Percentiles rank a stretch among this genome's conserved stretches.
Conservation (phyloP, 2,888 invertebrate species). For the Perizoma affinitatum region DNA sequence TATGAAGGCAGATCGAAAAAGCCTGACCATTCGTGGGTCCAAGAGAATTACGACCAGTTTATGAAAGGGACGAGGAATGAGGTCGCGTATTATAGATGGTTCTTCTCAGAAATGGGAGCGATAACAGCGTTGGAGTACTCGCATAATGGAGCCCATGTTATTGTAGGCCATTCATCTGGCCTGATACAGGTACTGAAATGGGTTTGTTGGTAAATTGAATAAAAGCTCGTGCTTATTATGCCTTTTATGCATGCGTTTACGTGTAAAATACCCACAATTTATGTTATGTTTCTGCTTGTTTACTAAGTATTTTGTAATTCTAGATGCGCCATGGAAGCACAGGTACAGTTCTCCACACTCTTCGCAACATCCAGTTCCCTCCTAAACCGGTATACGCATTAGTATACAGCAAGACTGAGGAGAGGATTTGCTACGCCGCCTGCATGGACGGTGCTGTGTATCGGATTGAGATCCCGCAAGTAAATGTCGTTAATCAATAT, state of each 20-base stretch:
- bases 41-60: conserved; percentile 56
- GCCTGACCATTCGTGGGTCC: conserved; percentile 53
- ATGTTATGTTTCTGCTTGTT: too few species aligned
- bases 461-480: conserved; percentile 71
- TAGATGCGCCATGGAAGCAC: conserved; percentile 76
- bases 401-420: conserved; percentile 65
- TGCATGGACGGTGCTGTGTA: conserved; percentile 72
- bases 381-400: conserved; percentile 70
- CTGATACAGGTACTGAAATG: conserved; percentile 70
- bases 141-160: conserved; percentile 67
- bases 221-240: conserved; percentile 8
- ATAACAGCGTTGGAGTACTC: conserved; percentile 70
- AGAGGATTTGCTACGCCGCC: conserved; percentile 71
- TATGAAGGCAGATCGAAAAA: conserved; percentile 43
- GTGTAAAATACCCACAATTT: not conserved
- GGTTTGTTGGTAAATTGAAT: conserved; percentile 12
- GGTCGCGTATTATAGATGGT: conserved; percentile 63
- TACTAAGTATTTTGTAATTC: conserved; percentile 16
- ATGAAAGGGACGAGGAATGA: conserved; percentile 58
- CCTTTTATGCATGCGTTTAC: conserved; percentile 14
- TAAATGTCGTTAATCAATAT: conserved; percentile 36
- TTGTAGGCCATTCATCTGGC: conserved; percentile 77
- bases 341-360: conserved; percentile 65
- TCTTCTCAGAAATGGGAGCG: conserved; percentile 60
- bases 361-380: conserved; percentile 74